Evolutionary conservation across 2,797 vertebrate species (phyloP).

Genomic region (Crocidura indochinensis): DNA sequence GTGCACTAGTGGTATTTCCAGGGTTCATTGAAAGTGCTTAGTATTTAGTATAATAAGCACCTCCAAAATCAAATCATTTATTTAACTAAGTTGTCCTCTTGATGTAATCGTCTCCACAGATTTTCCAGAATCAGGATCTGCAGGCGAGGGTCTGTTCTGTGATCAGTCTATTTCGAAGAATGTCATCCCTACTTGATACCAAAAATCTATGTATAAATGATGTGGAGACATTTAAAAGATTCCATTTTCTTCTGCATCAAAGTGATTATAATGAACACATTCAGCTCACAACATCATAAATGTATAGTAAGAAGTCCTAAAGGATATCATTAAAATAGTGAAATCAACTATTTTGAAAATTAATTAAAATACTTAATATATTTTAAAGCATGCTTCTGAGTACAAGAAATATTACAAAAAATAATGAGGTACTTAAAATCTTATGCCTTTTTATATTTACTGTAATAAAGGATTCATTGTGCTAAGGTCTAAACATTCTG

Average conservation of each 20-base stretch:
- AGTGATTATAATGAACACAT: slow-evolving; percentile 58
- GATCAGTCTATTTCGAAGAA: slow-evolving; percentile 57
- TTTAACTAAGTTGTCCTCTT: slow-evolving; percentile 20
- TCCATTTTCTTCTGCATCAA: slow-evolving; percentile 40
- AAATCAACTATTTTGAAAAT: slow-evolving; percentile 67
- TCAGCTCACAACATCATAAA: slow-evolving; percentile 30
- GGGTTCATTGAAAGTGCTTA: background rate
- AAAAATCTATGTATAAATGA: slow-evolving; percentile 30
- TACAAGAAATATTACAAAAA: slow-evolving; percentile 76
- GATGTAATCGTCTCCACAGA: background rate
- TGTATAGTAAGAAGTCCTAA: slow-evolving; percentile 40
- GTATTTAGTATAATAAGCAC: background rate
- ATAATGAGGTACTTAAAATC: slow-evolving; percentile 83
- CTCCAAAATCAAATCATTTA: slow-evolving; percentile 34
- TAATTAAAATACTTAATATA: slow-evolving; percentile 64
- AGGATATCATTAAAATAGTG: slow-evolving; percentile 8
- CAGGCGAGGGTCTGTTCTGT: background rate
- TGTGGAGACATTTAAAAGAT: slow-evolving; percentile 36
- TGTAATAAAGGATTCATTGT: slow-evolving; percentile 87
- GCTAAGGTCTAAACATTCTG: slow-evolving; percentile 86
- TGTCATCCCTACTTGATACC: background rate
- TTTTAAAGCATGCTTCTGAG: slow-evolving; percentile 70
- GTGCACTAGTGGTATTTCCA: background rate
- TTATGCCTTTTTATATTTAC: slow-evolving; percentile 87
- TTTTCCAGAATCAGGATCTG: slow-evolving; percentile 38